Evolutionary conservation across 64 coral and sea anemone species (phyloP), one percentile per base, ranked within the genome.

Genomic region (Hydrozoanthus tunicans): DNA sequence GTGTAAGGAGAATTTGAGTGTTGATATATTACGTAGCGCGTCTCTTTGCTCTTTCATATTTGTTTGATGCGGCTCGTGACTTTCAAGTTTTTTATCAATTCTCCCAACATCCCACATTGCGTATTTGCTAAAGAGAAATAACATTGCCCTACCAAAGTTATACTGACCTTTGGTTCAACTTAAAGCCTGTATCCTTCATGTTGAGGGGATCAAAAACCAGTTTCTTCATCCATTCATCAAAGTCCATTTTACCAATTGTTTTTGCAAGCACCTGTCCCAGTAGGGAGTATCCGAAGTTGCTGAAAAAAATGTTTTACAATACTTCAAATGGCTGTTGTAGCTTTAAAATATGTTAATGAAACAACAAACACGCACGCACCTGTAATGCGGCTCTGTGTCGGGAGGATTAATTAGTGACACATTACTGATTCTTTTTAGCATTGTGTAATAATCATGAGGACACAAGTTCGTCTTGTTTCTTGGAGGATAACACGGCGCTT

Each of bases 401-500:
- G 92, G 92, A 53, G 54, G 61, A 51, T 43, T 62, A 24, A 93
- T 8, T 20, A 93, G 59, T 1, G 92, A 81, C 11, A 82, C 32
- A 51, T 90, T 93, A 53, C 79, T 93, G 70, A 90, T 90, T 75
- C 92, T 71, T 7, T 82, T 90, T 17, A 93, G 75, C 92, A 93
- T 93, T 11, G 92, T 93, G 4, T 17, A 6, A 24, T 93, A 93
- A 62, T 90, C 77, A 20, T 93, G 77, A 62, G 92, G 92, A 81
- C 92, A 93, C 8, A 93, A 52, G 51, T 93, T 93, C 6, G 56
- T 93, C 54, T 78, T 78, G 77, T 58, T 85, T 51, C 72, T 70
- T 63, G 59, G 81, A 62, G 84, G 85, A 74, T 90, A 90, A 71
- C 95, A 96, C 1, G 95, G 95, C 7, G 92, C 92, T 77, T 96